Evolutionary conservation across 2,888 invertebrate genomes (phyloP), one percentile per base, ranked within the genome.

Genomic region (Oegoconia quadripuncta): DNA sequence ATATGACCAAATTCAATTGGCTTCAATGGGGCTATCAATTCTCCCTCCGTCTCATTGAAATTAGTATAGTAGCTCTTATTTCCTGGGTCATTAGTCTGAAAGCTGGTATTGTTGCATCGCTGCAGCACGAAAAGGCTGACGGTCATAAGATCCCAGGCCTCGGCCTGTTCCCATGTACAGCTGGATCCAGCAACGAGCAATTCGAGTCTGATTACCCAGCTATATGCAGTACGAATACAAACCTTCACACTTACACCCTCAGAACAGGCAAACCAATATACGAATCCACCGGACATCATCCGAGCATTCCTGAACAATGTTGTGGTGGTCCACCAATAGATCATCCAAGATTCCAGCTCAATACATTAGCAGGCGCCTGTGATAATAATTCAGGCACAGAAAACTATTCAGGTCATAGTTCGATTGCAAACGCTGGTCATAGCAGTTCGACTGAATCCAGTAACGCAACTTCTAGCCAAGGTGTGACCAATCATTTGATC

Each of bases 21-120:
- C 89, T 96, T 3, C 93, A 97, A 88, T 97, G 96, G 96, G 93
- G 95, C 13, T 97, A 95, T 81, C 96, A 97, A 66, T 93, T 96
- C 63, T 93, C 94, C 0, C 90, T 96, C 35, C 90, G 97, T 16
- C 88, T 96, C 4, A 90, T 96, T 36, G 97, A 97, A 78, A 91
- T 97, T 30, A 91, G 93, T n/a, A 94, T 97, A 61, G 95, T 97
- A 55, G 93, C 93, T 3, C 88, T 96, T 37, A 89, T 96, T 54
- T 94, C 94, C 0, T 97, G 96, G 91, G 96, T 97, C 7, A 95
- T 95, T 31, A 95, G 96, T 36, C 84, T 94, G 15, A 91, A 90
- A 65, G 89, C 89, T 2, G 89, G 86, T 3, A 83, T 87, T 35
- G 86, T 78, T 2, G 75, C 79, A 44, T 74, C 88, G 48, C 88